These are phyloP conservation scores for Typhlichthys subterraneus DNA, from an alignment of 2,797 vertebrate genomes.

Conservation along the genomic window DNA sequence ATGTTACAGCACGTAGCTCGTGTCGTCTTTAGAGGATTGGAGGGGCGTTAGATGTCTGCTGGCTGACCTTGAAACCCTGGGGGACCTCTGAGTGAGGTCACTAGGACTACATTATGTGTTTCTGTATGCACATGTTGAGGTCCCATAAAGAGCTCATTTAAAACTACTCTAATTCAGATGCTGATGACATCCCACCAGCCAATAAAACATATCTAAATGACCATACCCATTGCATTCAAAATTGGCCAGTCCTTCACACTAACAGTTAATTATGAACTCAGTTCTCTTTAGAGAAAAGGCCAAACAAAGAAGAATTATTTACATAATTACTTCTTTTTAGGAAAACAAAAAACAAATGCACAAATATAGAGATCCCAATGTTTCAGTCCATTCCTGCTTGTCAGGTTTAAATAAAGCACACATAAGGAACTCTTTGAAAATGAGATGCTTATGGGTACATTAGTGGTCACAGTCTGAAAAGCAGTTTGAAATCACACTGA, in stretches of 20 bases:
- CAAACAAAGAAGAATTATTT: conserved; percentile 69
- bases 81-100: conserved; percentile 26
- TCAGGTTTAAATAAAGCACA: conserved; percentile 45
- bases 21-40: too few species aligned
- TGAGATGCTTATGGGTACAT: conserved; percentile 52
- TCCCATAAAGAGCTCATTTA: conserved; percentile 66
- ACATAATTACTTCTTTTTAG: conserved; percentile 65
- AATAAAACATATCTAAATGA: conserved; percentile 62
- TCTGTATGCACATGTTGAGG: conserved; percentile 32
- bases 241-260: conserved; percentile 59
- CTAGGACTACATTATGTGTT: neutral
- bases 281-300: conserved; percentile 51
- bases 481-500: conserved; percentile 56
- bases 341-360: conserved; percentile 16
- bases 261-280: conserved; percentile 64
- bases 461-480: conserved; percentile 55
- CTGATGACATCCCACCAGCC: conserved; percentile 57
- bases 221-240: conserved; percentile 66
- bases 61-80: conserved; percentile 59
- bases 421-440: conserved; percentile 67
- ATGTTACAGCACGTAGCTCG: neutral
- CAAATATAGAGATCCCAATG: conserved; percentile 57
- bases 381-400: conserved; percentile 19
- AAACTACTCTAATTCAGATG: conserved; percentile 73
- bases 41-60: neutral